Percentiles rank a stretch among this genome's conserved stretches.
phyloP scores from a whole-genome alignment of 1,140 invertebrate species.

The Drosophila sucinea region DNA sequence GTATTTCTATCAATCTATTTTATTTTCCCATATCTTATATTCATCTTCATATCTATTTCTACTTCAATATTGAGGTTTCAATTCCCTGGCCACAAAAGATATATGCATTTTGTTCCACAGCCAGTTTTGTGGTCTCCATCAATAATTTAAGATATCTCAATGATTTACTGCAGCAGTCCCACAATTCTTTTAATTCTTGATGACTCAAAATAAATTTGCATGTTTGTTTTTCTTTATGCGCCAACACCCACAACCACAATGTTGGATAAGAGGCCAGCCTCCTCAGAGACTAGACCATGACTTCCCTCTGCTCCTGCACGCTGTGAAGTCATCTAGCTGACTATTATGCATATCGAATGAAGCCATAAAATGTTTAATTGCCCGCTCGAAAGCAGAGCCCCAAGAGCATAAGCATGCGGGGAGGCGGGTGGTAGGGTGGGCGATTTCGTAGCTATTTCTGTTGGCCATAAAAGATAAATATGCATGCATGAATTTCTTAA shows the following conservation, averaged over 20 bases:
- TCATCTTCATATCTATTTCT: no score
- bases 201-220: constrained; percentile 67
- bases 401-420: constrained; percentile 14
- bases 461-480: constrained; percentile 41
- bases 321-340: constrained; percentile 10
- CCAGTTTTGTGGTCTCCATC: neutral
- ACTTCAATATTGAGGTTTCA: neutral
- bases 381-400: constrained; percentile 20
- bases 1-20: no score
- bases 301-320: neutral
- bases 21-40: neutral
- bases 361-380: constrained; percentile 78
- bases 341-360: constrained; percentile 78
- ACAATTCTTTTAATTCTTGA: constrained; percentile 45
- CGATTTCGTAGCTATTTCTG: constrained; percentile 34
- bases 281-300: neutral
- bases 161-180: constrained; percentile 20
- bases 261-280: neutral
- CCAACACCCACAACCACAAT: constrained; percentile 62
- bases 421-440: constrained; percentile 11
- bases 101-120: neutral
- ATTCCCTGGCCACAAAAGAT: neutral
- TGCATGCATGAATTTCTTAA: constrained; percentile 45
- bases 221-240: constrained; percentile 31
- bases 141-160: neutral